Evolutionary conservation across 2,888 invertebrate species (phyloP).

Genomic region (Drosophila robusta): DNA sequence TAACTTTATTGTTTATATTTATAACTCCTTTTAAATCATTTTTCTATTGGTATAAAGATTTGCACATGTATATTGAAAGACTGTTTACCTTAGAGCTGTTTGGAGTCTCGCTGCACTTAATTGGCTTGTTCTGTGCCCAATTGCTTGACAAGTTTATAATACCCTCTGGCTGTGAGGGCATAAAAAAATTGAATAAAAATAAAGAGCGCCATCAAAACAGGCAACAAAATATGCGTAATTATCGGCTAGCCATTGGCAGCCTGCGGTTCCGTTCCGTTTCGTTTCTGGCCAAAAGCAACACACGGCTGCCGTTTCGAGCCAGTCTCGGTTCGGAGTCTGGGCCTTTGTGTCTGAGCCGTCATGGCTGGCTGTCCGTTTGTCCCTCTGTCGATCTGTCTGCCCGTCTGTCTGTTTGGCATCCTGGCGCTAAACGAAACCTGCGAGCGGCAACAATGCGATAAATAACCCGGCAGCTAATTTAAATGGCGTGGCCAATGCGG

Average conservation of each 20-base stretch:
- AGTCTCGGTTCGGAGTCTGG: slow-evolving; percentile 44
- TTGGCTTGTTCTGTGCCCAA: background rate
- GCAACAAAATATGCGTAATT: slow-evolving; percentile 81
- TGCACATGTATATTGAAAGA: background rate
- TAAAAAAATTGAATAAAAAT: slow-evolving; percentile 57
- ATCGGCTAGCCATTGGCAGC: slow-evolving; percentile 65
- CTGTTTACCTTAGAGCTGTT: background rate
- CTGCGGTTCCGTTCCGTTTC: slow-evolving; percentile 43
- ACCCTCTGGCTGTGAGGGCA: slow-evolving; percentile 33
- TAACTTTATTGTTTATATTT: background rate
- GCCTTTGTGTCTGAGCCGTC: slow-evolving; percentile 77
- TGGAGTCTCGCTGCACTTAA: background rate
- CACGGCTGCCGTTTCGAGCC: slow-evolving; percentile 39
- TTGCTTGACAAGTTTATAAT: slow-evolving; percentile 32
- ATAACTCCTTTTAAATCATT: background rate
- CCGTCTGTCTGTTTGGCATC: slow-evolving; percentile 51
- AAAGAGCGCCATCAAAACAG: slow-evolving; percentile 75
- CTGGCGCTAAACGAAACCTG: slow-evolving; percentile 78
- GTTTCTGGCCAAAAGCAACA: slow-evolving; percentile 18
- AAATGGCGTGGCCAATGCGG: slow-evolving; percentile 76
- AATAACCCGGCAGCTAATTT: slow-evolving; percentile 84
- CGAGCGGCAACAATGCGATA: slow-evolving; percentile 80
- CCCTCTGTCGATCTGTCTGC: slow-evolving; percentile 19
- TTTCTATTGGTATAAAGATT: background rate
- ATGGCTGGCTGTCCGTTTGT: slow-evolving; percentile 26